These are phyloP conservation scores for Nanger granti DNA, from an alignment of 2,113 vertebrate species.

Conservation along the genomic window DNA sequence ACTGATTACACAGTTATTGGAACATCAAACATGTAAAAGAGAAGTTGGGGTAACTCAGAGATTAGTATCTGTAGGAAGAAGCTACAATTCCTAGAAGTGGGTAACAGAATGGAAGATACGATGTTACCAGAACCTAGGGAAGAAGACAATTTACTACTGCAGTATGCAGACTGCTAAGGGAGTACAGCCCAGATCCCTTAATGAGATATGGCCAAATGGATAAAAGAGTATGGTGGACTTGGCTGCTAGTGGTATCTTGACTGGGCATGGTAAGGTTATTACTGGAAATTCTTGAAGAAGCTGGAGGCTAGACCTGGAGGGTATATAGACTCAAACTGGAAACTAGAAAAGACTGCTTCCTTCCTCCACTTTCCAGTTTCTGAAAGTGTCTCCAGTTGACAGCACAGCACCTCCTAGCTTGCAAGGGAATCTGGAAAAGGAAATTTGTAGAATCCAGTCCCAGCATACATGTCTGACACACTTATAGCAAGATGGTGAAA, in stretches of 20 bases:
- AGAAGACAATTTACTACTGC: background rate
- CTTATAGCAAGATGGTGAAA: background rate
- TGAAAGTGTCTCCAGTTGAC: background rate
- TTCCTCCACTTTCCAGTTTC: background rate
- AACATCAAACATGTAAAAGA: background rate
- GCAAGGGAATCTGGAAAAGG: background rate
- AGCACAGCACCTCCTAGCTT: background rate
- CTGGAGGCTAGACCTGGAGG: background rate
- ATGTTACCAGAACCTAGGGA: background rate
- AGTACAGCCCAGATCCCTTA: background rate
- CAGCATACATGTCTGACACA: background rate
- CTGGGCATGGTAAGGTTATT: background rate
- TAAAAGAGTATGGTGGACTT: background rate
- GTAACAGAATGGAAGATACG: background rate
- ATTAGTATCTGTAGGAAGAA: background rate
- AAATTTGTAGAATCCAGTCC: background rate
- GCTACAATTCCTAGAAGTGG: background rate
- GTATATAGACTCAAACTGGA: background rate
- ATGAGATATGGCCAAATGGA: background rate
- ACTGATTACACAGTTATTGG: background rate
- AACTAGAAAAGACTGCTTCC: background rate
- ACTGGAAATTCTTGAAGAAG: background rate
- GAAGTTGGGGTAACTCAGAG: background rate
- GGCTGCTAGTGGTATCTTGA: background rate
- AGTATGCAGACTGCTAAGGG: background rate